Conservation (phyloP, 2,888 invertebrate species). For the Aporophyla lueneburgensis region DNA sequence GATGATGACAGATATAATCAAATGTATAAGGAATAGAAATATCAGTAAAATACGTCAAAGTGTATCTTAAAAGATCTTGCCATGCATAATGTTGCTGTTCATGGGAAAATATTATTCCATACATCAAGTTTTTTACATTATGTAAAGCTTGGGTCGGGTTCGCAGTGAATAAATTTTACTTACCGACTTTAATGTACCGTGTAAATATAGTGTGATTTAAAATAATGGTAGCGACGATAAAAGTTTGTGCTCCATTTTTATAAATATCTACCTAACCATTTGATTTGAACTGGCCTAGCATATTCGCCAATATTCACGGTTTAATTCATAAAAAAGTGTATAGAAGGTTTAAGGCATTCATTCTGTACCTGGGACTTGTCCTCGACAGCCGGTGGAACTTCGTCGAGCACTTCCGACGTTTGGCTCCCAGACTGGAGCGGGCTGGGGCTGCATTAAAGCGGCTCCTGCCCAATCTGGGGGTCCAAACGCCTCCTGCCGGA, state of each 20-base stretch:
- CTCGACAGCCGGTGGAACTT: no score
- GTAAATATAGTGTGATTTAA: slow-evolving; percentile 44
- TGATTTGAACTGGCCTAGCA: background rate
- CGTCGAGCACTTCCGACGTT: no score
- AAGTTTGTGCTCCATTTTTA: background rate
- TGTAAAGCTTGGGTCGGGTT: slow-evolving; percentile 26
- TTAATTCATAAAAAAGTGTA: no score
- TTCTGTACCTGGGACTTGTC: no score
- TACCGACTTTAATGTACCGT: slow-evolving; percentile 33
- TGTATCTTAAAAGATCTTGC: background rate
- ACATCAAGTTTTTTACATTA: slow-evolving; percentile 47
- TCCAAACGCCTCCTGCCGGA: no score
- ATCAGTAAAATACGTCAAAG: background rate
- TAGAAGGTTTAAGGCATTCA: no score
- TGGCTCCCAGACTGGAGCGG: no score
- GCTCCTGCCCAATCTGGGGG: no score
- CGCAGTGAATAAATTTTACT: slow-evolving; percentile 44
- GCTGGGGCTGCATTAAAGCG: no score
- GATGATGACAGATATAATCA: background rate
- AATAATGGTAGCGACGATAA: slow-evolving; percentile 38
- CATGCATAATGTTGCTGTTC: slow-evolving; percentile 9
- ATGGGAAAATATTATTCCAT: slow-evolving; percentile 41
- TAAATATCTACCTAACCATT: background rate
- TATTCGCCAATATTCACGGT: background rate
- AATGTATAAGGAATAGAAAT: background rate